Conservation (phyloP, 2,888 invertebrate genomes). For the Dasysyrphus tricinctus region DNA sequence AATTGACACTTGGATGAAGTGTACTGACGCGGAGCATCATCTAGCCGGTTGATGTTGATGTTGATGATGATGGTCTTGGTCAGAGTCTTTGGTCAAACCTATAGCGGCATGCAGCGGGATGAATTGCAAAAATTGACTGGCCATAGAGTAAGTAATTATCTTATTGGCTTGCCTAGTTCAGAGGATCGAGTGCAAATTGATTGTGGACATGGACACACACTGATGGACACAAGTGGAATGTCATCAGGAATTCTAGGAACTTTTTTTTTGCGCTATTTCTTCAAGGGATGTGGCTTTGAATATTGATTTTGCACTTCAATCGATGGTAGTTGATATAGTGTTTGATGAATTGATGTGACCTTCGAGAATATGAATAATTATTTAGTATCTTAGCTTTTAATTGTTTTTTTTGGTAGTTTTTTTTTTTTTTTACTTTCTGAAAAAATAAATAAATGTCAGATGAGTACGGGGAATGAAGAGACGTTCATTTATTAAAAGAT, state of each 20-base stretch:
- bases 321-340: neutral
- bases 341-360: slow-evolving; percentile 24
- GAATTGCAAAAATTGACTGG: slow-evolving; percentile 59
- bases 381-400: neutral
- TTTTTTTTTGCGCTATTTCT: slow-evolving; percentile 48
- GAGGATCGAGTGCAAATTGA: slow-evolving; percentile 42
- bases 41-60: slow-evolving; percentile 12
- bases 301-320: slow-evolving; percentile 40
- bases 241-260: slow-evolving; percentile 57
- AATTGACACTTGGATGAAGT: slow-evolving; percentile 64
- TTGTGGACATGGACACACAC: slow-evolving; percentile 36
- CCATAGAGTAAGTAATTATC: slow-evolving; percentile 73
- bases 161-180: slow-evolving; percentile 35
- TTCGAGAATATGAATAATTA: neutral
- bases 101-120: slow-evolving; percentile 45
- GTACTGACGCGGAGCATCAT: slow-evolving; percentile 61
- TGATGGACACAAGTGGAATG: slow-evolving; percentile 58
- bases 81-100: neutral
- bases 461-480: no score
- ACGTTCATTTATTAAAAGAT: no score
- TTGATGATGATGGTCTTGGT: neutral
- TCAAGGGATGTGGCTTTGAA: slow-evolving; percentile 42
- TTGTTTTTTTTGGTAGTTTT: no score
- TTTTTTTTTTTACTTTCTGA: no score
- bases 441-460: no score